Percentiles rank a stretch among this genome's conserved stretches.
phyloP scores from a whole-genome alignment of 53 echinoderm and acorn worm genomes.

The Echinarachnius parma region DNA sequence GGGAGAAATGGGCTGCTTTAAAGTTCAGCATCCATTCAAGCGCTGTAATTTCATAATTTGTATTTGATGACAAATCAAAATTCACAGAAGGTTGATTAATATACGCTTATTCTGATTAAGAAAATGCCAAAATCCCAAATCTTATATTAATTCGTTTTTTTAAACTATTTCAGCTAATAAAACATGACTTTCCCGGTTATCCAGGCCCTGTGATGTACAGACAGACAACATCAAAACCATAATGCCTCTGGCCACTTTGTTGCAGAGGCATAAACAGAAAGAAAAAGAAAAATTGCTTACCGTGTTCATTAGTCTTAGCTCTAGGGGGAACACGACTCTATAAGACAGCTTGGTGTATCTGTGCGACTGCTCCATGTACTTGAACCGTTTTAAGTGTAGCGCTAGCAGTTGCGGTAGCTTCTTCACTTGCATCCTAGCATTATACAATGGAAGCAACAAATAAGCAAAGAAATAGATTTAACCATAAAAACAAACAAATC shows the following conservation, averaged over 20 bases:
- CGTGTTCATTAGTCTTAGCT: constrained; percentile 93
- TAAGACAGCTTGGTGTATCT: constrained; percentile 97
- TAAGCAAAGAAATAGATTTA: not conserved
- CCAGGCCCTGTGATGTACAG: too few relatives aligned
- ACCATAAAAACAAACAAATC: not conserved
- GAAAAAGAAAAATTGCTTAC: constrained; percentile 45
- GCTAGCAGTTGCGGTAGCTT: constrained; percentile 92
- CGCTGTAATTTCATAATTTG: too few relatives aligned
- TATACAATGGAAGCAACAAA: too few relatives aligned
- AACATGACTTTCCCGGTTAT: too few relatives aligned
- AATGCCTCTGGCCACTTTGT: not conserved
- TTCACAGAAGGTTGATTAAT: too few relatives aligned
- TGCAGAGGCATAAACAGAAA: not conserved
- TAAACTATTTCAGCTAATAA: too few relatives aligned
- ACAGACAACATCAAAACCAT: not conserved
- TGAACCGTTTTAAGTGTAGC: constrained; percentile 93
- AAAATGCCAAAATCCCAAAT: too few relatives aligned
- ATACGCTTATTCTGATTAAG: too few relatives aligned
- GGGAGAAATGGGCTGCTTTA: too few relatives aligned
- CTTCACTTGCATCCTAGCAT: constrained; percentile 99
- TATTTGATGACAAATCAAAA: too few relatives aligned
- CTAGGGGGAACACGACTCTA: constrained; percentile 95
- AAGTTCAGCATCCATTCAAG: too few relatives aligned
- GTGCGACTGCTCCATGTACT: constrained; percentile 97
- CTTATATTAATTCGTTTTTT: too few relatives aligned